These are phyloP conservation scores for Danio rerio DNA, from an alignment of 2,113 vertebrate genomes.

Conservation along the genomic window GRCz12tu NC_133192.1:50810001-50810500, in stretches of 20 bases:
- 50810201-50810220: slow-evolving; percentile 27
- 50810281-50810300: slow-evolving; percentile 56
- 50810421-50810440: slow-evolving; percentile 68
- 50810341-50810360: slow-evolving; percentile 71
- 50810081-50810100: not conserved
- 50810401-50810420: slow-evolving; percentile 69
- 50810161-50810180: not conserved
- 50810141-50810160: not conserved
- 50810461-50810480: not conserved
- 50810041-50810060: not conserved
- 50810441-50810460: not conserved
- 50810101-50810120: not conserved
- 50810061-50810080: not conserved
- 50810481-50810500: not conserved
- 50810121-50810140: not conserved
- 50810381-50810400: not conserved
- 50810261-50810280: slow-evolving; percentile 42
- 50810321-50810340: slow-evolving; percentile 77
- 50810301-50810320: slow-evolving; percentile 69
- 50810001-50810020: not conserved
- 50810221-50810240: slow-evolving; percentile 51
- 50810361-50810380: not conserved
- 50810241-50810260: slow-evolving; percentile 57
- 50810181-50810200: not conserved
- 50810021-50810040: not conserved